These are phyloP conservation scores for Hemitrygon akajei DNA, from an alignment of 2,797 vertebrate genomes.

Conservation along the genomic window DNA sequence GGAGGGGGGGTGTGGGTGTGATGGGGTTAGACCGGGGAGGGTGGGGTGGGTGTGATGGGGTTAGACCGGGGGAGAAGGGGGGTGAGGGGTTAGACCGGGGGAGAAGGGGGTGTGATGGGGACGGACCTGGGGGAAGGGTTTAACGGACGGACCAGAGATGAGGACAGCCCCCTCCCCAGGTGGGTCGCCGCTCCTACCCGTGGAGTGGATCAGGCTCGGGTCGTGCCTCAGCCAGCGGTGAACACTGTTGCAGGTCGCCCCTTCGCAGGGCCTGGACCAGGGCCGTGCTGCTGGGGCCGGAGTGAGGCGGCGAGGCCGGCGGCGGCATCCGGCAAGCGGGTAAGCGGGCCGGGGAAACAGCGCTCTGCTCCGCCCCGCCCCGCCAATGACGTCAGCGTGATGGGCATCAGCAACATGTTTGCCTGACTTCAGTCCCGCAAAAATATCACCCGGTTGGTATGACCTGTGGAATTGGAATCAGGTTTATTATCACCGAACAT, in stretches of 20 bases:
- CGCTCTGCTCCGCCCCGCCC: no score
- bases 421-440: background rate
- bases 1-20: no score
- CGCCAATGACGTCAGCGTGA: background rate
- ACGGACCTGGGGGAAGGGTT: no score
- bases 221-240: slow-evolving; percentile 54
- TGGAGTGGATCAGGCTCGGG: slow-evolving; percentile 52
- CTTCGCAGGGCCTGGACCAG: slow-evolving; percentile 63
- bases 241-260: slow-evolving; percentile 58
- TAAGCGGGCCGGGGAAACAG: background rate
- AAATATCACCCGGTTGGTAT: no score
- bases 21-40: no score
- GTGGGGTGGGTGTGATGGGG: no score
- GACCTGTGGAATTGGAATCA: background rate
- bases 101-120: no score
- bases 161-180: no score
- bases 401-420: background rate
- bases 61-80: no score
- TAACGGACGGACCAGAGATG: no score
- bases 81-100: no score
- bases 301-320: background rate
- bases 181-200: slow-evolving; percentile 50
- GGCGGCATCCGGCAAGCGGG: background rate
- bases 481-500: background rate
- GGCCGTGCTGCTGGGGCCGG: slow-evolving; percentile 40